phyloP scores from a whole-genome alignment of 1,140 invertebrate species.

The Atta texana region DNA sequence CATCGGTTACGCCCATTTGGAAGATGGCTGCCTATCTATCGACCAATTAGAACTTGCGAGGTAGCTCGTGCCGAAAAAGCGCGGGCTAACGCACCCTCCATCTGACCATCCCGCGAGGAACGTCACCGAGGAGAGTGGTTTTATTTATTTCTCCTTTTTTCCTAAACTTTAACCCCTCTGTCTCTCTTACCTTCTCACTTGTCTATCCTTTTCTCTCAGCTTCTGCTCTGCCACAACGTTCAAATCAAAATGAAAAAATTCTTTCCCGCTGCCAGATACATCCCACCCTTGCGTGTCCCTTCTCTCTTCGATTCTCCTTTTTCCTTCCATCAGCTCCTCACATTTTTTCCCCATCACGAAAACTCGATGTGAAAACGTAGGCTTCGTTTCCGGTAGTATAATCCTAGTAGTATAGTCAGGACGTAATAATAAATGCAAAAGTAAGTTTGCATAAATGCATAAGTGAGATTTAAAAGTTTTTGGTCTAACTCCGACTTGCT shows the following conservation, averaged over 20 bases:
- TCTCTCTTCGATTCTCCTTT: background rate
- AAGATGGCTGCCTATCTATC: constrained; percentile 82
- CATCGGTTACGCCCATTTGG: constrained; percentile 81
- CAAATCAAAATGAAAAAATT: constrained; percentile 53
- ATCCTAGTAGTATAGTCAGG: background rate
- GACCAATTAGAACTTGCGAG: constrained; percentile 81
- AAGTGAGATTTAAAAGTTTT: background rate
- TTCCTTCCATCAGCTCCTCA: constrained; percentile 46
- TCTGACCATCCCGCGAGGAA: constrained; percentile 49
- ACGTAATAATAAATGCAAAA: constrained; percentile 15
- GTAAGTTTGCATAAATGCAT: background rate
- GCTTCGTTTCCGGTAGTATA: constrained; percentile 61
- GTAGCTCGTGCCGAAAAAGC: constrained; percentile 77
- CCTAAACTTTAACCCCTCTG: constrained; percentile 43
- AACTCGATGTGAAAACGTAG: constrained; percentile 62
- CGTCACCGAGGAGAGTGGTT: constrained; percentile 62
- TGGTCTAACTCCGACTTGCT: background rate
- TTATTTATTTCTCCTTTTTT: constrained; percentile 74
- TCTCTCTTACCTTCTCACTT: constrained; percentile 8
- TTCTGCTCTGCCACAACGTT: constrained; percentile 20
- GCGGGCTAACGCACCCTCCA: constrained; percentile 74
- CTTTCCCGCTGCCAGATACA: constrained; percentile 21
- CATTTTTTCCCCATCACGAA: constrained; percentile 60
- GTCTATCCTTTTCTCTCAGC: background rate
- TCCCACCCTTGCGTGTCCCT: background rate